Conservation (phyloP, 2,888 invertebrate species). For the Trissolcus brochymenae region DNA sequence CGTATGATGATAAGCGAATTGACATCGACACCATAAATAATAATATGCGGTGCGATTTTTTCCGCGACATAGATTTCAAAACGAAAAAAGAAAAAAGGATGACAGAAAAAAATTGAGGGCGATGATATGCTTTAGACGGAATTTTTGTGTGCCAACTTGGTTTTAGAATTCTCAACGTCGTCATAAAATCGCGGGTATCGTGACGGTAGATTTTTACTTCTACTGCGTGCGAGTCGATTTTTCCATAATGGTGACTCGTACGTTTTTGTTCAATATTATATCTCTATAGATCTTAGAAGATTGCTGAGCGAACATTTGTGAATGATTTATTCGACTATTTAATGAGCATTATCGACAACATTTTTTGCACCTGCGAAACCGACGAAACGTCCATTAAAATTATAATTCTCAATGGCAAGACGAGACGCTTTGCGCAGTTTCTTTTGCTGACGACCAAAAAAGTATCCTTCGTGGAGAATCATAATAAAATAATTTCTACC, state of each 20-base stretch:
- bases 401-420: too few relatives aligned
- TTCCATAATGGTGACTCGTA: slow-evolving; percentile 35
- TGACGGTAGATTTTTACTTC: slow-evolving; percentile 31
- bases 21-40: slow-evolving; percentile 34
- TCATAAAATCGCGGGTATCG: slow-evolving; percentile 32
- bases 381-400: too few relatives aligned
- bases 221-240: slow-evolving; percentile 31
- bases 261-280: slow-evolving; percentile 28
- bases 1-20: neutral
- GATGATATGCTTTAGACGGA: neutral
- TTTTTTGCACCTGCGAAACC: neutral
- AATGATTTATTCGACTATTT: slow-evolving; percentile 8
- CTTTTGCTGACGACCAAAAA: too few relatives aligned
- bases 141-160: slow-evolving; percentile 44
- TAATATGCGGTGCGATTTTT: slow-evolving; percentile 39
- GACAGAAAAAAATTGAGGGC: slow-evolving; percentile 9
- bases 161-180: slow-evolving; percentile 28
- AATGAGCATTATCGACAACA: neutral
- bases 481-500: too few relatives aligned
- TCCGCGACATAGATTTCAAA: slow-evolving; percentile 40
- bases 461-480: too few relatives aligned
- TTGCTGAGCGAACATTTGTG: slow-evolving; percentile 4
- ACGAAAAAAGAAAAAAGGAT: too few relatives aligned
- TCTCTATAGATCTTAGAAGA: neutral
- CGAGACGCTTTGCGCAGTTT: too few relatives aligned